Evolutionary conservation across 1,140 invertebrate species (phyloP).

Genomic region (Mycetomoellerius zeteki): DNA sequence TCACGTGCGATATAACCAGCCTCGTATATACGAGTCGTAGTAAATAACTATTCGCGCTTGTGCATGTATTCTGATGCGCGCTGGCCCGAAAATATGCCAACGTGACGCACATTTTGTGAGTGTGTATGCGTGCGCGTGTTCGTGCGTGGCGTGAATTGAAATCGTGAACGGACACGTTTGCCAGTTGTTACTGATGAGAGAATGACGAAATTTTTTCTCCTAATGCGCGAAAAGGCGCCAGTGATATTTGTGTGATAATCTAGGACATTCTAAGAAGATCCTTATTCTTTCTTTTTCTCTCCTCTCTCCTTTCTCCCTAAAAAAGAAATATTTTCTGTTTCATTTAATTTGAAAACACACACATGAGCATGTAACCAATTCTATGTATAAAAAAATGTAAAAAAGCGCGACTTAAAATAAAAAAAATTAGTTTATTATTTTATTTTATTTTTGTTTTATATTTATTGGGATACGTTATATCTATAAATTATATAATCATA

Average conservation of each 20-base stretch:
- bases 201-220: slow-evolving; percentile 3
- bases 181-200: slow-evolving; percentile 38
- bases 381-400: background rate
- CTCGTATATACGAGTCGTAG: slow-evolving; percentile 54
- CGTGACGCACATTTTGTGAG: slow-evolving; percentile 39
- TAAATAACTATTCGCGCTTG: slow-evolving; percentile 70
- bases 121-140: background rate
- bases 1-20: slow-evolving; percentile 72
- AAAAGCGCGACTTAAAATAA: background rate
- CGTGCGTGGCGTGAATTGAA: slow-evolving; percentile 26
- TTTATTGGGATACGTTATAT: background rate
- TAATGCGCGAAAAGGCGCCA: background rate
- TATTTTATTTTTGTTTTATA: background rate
- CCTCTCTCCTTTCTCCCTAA: background rate
- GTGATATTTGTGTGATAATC: slow-evolving; percentile 1
- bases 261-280: background rate
- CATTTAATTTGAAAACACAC: background rate
- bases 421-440: background rate
- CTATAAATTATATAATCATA: background rate
- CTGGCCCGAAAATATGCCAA: slow-evolving; percentile 58
- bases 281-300: background rate
- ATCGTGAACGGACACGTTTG: slow-evolving; percentile 29
- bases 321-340: background rate
- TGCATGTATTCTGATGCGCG: slow-evolving; percentile 54
- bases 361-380: background rate